Percentiles rank a stretch among this genome's conserved stretches.
phyloP scores from a whole-genome alignment of 2,797 vertebrate species.

The Hirundo rustica region DNA sequence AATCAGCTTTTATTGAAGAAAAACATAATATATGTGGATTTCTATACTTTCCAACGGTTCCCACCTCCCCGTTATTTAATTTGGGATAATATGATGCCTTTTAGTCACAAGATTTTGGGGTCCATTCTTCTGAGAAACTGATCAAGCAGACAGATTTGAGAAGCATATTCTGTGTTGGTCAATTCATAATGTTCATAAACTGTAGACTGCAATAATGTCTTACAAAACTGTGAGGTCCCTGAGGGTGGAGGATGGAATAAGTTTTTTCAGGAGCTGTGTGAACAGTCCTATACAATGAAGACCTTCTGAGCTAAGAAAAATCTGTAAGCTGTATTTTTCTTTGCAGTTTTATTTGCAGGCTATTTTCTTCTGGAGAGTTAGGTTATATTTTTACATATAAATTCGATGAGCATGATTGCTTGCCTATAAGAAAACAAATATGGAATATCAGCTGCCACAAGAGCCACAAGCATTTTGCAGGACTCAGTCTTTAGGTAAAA shows the following conservation, averaged over 20 bases:
- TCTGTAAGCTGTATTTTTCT: not conserved
- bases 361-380: not conserved
- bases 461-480: not conserved
- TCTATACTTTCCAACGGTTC: not conserved
- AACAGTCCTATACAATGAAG: not conserved
- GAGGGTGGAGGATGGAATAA: not conserved
- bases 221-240: not conserved
- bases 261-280: not conserved
- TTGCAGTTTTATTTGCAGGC: not conserved
- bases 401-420: rapidly evolving
- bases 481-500: not conserved
- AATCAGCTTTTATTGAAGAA: not conserved
- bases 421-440: not conserved
- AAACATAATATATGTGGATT: not conserved
- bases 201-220: not conserved
- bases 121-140: not conserved
- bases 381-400: not conserved
- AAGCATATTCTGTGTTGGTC: not conserved
- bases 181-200: not conserved
- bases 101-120: not conserved
- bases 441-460: not conserved
- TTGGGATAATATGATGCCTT: not conserved
- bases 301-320: not conserved
- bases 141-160: not conserved
- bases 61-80: not conserved